These are phyloP conservation scores for Otis tarda DNA, from an alignment of 2,113 vertebrate genomes.

Conservation along the genomic window DNA sequence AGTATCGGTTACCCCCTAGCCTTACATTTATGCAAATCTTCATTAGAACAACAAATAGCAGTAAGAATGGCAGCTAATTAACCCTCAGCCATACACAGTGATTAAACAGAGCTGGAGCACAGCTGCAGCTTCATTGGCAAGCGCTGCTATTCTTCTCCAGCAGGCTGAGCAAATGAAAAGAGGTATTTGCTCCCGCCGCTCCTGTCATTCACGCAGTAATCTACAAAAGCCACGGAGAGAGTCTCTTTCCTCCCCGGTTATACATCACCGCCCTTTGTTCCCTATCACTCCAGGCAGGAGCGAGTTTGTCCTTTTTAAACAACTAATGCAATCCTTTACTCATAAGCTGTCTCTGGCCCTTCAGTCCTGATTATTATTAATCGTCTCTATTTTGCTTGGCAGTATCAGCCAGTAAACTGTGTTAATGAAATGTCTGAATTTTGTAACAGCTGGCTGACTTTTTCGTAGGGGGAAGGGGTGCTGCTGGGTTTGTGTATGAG, in stretches of 20 bases:
- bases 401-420: slow-evolving; percentile 15
- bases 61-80: slow-evolving; percentile 72
- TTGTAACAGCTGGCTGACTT: slow-evolving; percentile 40
- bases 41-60: slow-evolving; percentile 68
- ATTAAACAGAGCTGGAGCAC: slow-evolving; percentile 42
- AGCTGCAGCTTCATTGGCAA: slow-evolving; percentile 60
- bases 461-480: neutral
- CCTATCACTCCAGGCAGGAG: slow-evolving; percentile 28
- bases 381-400: slow-evolving; percentile 54
- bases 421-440: slow-evolving; percentile 48
- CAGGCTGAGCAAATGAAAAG: slow-evolving; percentile 59
- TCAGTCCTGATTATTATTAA: slow-evolving; percentile 40
- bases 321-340: slow-evolving; percentile 14
- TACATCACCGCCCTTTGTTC: slow-evolving; percentile 44
- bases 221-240: slow-evolving; percentile 21
- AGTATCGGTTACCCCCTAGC: slow-evolving; percentile 51
- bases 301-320: slow-evolving; percentile 41
- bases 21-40: slow-evolving; percentile 68
- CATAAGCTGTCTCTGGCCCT: neutral
- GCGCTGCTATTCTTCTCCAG: slow-evolving; percentile 54
- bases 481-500: neutral
- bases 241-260: slow-evolving; percentile 22
- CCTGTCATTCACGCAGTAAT: slow-evolving; percentile 31
- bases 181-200: slow-evolving; percentile 48
- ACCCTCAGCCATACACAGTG: slow-evolving; percentile 58